A percentile compares a stretch with the other conserved stretches of the same genome.
These are phyloP conservation scores for Periphyllus acericola DNA, from an alignment of 2,888 invertebrate genomes.

Conservation along the genomic window DNA sequence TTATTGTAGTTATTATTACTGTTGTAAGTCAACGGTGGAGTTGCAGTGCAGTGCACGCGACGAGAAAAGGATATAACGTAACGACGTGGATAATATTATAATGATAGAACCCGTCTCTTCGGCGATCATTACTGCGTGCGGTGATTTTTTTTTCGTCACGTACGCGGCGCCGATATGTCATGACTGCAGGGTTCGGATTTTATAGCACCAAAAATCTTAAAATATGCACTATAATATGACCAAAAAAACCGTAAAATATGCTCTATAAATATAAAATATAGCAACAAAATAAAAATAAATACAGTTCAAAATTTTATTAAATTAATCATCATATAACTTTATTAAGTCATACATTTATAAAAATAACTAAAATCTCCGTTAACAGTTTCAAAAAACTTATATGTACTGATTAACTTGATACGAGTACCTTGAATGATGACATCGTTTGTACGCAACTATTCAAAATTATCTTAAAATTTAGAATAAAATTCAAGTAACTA, in stretches of 20 bases:
- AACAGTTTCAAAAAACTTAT: no score
- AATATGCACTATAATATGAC: constrained; percentile 45
- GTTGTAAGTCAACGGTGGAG: no score
- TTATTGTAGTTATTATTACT: background rate
- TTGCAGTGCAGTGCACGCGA: background rate
- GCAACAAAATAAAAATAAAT: no score
- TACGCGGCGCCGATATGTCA: background rate
- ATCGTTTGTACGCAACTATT: no score
- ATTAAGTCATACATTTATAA: no score
- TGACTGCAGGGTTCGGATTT: constrained; percentile 48
- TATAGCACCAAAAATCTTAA: constrained; percentile 38
- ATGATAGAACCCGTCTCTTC: background rate
- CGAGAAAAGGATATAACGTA: background rate
- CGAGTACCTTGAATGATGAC: no score
- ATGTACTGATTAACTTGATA: no score
- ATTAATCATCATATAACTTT: no score
- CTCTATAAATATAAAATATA: constrained; percentile 42
- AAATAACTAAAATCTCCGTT: no score
- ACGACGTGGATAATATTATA: background rate
- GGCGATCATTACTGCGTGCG: background rate
- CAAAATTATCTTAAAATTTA: no score
- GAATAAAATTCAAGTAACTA: no score
- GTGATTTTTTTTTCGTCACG: background rate
- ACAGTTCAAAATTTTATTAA: no score
- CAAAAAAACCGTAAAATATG: constrained; percentile 49